Percentiles rank a stretch among this genome's conserved stretches.
Evolutionary conservation across 2,888 invertebrate genomes (phyloP).

Genomic region (Rhaphigaster nebulosa): DNA sequence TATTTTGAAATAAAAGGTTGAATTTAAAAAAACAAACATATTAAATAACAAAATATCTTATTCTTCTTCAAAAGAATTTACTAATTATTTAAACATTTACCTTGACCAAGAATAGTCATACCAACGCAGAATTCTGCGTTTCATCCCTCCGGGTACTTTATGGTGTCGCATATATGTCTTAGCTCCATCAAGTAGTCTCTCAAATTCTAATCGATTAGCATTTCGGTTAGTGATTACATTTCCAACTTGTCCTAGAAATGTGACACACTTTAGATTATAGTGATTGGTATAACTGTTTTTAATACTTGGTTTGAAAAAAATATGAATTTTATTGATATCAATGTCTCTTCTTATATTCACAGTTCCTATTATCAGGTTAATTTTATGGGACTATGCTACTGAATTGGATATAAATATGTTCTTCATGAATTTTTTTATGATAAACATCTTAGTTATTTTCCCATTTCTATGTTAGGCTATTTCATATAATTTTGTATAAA

Average conservation of each 20-base stretch:
- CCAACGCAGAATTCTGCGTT: constrained; percentile 94
- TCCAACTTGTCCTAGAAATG: constrained; percentile 86
- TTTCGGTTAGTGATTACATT: constrained; percentile 98
- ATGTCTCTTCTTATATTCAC: neutral
- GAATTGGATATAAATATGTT: neutral
- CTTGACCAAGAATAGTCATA: constrained; percentile 98
- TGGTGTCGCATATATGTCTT: constrained; percentile 98
- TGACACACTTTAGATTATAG: neutral
- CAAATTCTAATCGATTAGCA: constrained; percentile 95
- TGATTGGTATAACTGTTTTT: neutral
- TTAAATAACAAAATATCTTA: too few species aligned
- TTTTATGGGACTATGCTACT: neutral
- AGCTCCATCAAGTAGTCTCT: constrained; percentile 93
- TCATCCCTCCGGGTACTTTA: constrained; percentile 96
- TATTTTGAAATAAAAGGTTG: too few species aligned
- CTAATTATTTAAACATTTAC: constrained; percentile 67
- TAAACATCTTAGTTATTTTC: too few species aligned
- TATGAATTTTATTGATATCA: too few species aligned
- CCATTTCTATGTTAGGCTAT: neutral
- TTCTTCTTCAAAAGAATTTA: too few species aligned
- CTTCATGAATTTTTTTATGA: neutral
- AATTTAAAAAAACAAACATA: too few species aligned
- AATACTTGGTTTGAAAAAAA: neutral
- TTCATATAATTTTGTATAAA: neutral
- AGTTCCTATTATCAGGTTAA: neutral